These are phyloP conservation scores for Choloepus hoffmanni DNA, from an alignment of 2,113 vertebrate genomes.

Conservation along the genomic window DNA sequence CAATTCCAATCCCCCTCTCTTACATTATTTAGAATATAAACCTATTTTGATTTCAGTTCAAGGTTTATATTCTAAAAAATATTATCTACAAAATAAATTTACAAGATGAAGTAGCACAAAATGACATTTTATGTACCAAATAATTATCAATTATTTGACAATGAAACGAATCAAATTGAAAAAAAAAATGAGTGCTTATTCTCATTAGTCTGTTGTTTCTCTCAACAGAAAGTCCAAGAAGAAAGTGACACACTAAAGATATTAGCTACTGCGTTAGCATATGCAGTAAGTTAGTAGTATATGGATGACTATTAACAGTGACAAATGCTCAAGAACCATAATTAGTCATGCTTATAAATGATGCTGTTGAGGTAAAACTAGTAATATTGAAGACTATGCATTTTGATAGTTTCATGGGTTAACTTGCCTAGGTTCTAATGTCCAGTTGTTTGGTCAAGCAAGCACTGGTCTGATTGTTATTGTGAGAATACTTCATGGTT, in stretches of 20 bases:
- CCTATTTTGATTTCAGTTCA: constrained; percentile 80
- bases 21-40: constrained; percentile 85
- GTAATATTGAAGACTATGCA: neutral
- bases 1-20: constrained; percentile 86
- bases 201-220: constrained; percentile 78
- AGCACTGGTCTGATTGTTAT: no score
- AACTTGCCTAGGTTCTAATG: no score
- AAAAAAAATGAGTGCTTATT: constrained; percentile 77
- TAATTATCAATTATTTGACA: constrained; percentile 82
- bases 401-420: no score
- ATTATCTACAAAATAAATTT: constrained; percentile 84
- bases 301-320: neutral
- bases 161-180: constrained; percentile 83
- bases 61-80: constrained; percentile 86
- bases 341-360: constrained; percentile 53
- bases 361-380: neutral
- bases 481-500: no score
- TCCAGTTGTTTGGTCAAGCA: no score
- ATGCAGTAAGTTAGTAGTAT: neutral
- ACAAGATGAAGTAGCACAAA: constrained; percentile 83
- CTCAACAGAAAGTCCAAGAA: constrained; percentile 67
- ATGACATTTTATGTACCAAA: constrained; percentile 84
- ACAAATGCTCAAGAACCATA: neutral
- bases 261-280: neutral
- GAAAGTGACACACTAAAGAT: constrained; percentile 51